Evolutionary conservation across 2,888 invertebrate genomes (phyloP), one percentile per base, ranked within the genome.

Genomic region (Drosophila mimica): DNA sequence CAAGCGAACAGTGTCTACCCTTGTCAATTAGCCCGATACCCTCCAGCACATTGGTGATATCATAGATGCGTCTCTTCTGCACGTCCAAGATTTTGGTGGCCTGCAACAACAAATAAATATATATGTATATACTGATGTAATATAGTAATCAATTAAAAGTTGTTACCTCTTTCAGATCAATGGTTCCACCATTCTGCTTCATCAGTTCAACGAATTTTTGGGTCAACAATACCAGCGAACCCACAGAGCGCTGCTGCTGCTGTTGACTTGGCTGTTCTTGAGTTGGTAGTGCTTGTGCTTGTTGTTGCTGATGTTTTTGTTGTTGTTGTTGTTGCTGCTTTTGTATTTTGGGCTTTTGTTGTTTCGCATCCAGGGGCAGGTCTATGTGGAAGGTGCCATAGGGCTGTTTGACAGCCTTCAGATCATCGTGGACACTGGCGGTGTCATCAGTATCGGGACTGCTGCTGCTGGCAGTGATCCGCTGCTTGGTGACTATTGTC

Each of bases 1-100:
- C 96, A 28, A 91, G 82, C 83, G 96, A 96, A 91, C 96, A 97
- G 92, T 97, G 97, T 59, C 96, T 95, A 75, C 95, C 95, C 91
- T 97, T 97, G 89, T 96, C 96, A 83, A 97, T 96, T 13, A 97
- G 94, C 13, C 97, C 96, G 89, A 97, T 96, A 17, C 97, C 97
- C 93, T 97, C 97, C 33, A 97, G 93, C 0, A 97, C 97, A 93
- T 97, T 97, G 9, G 97, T 97, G 72, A 97, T 97, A 89, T 97
- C 97, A 91, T 97, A 97, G 76, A 97, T 97, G 76, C 96, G 94
- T 66, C 97, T 93, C 89, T 97, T 97, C 89, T 97, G 96, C 0
- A 97, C 97, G 81, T 96, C 95, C 74, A 97, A 93, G 60, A 95
- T 94, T 91, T 96, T 96, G 1, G 96, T 96, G 43, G 97, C 97